Base-by-base conservation (phyloP, 2,888 invertebrate genomes). In the Pristionchus maxplancki region DNA sequence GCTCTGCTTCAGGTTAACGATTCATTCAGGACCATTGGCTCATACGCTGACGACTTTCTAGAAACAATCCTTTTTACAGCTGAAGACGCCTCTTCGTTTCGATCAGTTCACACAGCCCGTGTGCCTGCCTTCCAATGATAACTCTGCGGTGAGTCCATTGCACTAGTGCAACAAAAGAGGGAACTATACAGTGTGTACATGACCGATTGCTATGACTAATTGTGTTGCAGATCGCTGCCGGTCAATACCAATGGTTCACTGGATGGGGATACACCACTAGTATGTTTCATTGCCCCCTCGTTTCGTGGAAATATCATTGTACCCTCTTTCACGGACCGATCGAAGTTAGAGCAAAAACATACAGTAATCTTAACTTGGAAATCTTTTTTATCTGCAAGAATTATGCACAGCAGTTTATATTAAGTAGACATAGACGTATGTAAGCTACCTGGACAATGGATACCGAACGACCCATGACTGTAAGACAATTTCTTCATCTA, bases 261-360 rank as follows among this genome's bases (percentile, higher is more conserved):
- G 82, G 82, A 83, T 83, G 82, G 82, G 82, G 82, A 83, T 83
- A 83, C 53, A 83, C 82, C 24, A 83, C 82, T 1, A 83, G 82
- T 83, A 44, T 24, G 82, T 81, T 81, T 28, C 11, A 3, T 78
- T 28, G 34, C n/a, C n/a, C n/a, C n/a, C n/a, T n/a, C n/a, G n/a
- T n/a, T n/a, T n/a, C n/a, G n/a, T n/a, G n/a, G n/a, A n/a, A n/a
- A n/a, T n/a, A n/a, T n/a, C n/a, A n/a, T n/a, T n/a, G n/a, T n/a
- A n/a, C n/a, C n/a, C n/a, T n/a, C n/a, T n/a, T n/a, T n/a, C n/a
- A n/a, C n/a, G n/a, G n/a, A n/a, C n/a, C n/a, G n/a, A n/a, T n/a
- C n/a, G n/a, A n/a, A n/a, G n/a, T n/a, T n/a, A n/a, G n/a, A n/a
- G n/a, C n/a, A n/a, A n/a, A n/a, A n/a, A n/a, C n/a, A n/a, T n/a